Conservation (phyloP, 1,140 invertebrate genomes). For the Scaptodrosophila lebanonensis region DNA sequence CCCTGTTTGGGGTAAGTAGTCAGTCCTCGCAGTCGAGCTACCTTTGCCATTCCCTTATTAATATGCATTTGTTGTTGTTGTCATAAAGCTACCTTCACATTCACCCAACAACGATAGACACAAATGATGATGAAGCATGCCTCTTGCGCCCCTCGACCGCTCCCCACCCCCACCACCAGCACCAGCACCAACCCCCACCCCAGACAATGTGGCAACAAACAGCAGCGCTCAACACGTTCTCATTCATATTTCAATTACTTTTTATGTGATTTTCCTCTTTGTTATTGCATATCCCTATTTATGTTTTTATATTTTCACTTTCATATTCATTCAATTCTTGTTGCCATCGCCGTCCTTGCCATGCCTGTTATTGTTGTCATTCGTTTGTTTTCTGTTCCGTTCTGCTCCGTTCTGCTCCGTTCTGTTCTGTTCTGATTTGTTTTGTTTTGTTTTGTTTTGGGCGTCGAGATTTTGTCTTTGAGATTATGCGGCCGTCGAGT, state of each 20-base stretch:
- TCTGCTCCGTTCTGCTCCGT: not conserved
- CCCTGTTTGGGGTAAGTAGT: not conserved
- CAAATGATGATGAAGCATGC: conserved; percentile 32
- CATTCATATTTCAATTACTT: conserved; percentile 76
- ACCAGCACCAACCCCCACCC: conserved; percentile 25
- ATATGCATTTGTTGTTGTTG: conserved; percentile 12
- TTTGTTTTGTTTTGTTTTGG: conserved; percentile 17
- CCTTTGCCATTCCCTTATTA: conserved; percentile 36
- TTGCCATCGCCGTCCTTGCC: conserved; percentile 7
- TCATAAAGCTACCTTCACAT: not conserved
- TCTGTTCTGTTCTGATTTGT: conserved; percentile 1
- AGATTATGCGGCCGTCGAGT: conserved; percentile 42
- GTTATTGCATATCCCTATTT: conserved; percentile 68
- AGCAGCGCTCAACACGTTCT: conserved; percentile 50
- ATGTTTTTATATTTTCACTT: conserved; percentile 73
- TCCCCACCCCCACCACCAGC: not conserved
- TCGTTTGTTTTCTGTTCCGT: not conserved
- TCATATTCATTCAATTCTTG: conserved; percentile 46
- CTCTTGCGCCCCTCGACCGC: conserved; percentile 1
- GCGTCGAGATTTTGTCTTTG: conserved; percentile 70
- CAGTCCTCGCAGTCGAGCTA: too few relatives aligned
- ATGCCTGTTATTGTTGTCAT: conserved; percentile 28
- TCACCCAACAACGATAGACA: not conserved
- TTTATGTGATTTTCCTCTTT: conserved; percentile 74
- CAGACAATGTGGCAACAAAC: conserved; percentile 30